Conservation (phyloP, 2,797 vertebrate genomes). For the Neomorphus geoffroyi region DNA sequence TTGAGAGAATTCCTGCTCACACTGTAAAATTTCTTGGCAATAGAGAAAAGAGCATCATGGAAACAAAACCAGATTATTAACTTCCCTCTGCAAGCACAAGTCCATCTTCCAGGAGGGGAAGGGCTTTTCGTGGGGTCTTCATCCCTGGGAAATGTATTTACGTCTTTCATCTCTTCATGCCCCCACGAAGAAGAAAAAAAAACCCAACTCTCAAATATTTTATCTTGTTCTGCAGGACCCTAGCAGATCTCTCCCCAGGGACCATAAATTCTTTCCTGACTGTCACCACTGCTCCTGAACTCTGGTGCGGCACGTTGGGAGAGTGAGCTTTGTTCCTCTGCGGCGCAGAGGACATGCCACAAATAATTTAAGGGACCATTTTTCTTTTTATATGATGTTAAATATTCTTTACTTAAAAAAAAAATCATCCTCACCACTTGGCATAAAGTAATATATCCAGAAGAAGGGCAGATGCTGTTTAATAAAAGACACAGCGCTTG, state of each 20-base stretch:
- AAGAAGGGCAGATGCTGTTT: conserved; percentile 62
- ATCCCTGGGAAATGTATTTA: neutral
- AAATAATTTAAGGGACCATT: conserved; percentile 61
- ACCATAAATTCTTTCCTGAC: conserved; percentile 49
- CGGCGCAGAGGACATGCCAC: conserved; percentile 54
- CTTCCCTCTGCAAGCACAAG: neutral
- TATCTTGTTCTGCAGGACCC: conserved; percentile 52
- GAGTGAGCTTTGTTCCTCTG: conserved; percentile 53
- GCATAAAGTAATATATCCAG: conserved; percentile 48
- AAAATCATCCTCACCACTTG: conserved; percentile 16
- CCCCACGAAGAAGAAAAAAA: neutral
- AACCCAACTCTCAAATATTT: conserved; percentile 15
- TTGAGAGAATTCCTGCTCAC: neutral
- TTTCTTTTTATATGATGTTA: conserved; percentile 44
- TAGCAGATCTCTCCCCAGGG: conserved; percentile 29
- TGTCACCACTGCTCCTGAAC: conserved; percentile 26
- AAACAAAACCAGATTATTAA: neutral
- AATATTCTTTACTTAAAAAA: conserved; percentile 62
- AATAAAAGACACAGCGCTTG: conserved; percentile 35
- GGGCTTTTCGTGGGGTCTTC: neutral
- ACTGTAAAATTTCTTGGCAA: neutral
- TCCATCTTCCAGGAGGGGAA: neutral
- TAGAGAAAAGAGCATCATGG: neutral
- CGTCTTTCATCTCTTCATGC: neutral
- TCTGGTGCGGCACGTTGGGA: neutral